Evolutionary conservation across 2,888 invertebrate species (phyloP).

Genomic region (Scaeva pyrastri): DNA sequence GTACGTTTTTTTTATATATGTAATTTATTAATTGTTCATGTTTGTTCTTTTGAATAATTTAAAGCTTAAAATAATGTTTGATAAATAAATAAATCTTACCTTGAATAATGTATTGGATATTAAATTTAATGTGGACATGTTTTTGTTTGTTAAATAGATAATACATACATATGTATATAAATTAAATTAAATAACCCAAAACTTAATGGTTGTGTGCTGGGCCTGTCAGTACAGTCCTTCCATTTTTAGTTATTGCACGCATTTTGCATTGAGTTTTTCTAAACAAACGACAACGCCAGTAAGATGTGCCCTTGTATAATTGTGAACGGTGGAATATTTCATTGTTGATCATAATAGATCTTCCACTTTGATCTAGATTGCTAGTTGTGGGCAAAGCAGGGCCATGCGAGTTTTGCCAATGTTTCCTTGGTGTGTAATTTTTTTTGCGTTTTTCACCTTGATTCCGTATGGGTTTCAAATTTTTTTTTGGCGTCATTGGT

Average conservation of each 20-base stretch:
- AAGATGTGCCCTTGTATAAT: constrained; percentile 69
- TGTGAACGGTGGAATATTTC: constrained; percentile 70
- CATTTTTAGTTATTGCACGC: constrained; percentile 70
- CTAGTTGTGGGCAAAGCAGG: constrained; percentile 36
- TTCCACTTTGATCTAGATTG: constrained; percentile 52
- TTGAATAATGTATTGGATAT: not conserved
- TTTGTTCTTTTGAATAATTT: constrained; percentile 1
- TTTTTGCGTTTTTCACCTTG: constrained; percentile 33
- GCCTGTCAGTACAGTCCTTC: constrained; percentile 63
- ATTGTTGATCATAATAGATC: constrained; percentile 69
- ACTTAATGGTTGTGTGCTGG: constrained; percentile 64
- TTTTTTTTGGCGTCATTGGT: not conserved
- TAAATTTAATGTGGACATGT: constrained; percentile 3
- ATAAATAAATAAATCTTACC: constrained; percentile 25
- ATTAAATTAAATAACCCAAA: constrained; percentile 16
- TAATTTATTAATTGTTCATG: not conserved
- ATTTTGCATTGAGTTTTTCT: constrained; percentile 71
- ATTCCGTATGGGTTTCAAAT: not conserved
- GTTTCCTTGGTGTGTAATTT: constrained; percentile 58
- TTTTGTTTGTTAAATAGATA: not conserved
- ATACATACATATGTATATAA: not conserved
- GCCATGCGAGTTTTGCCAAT: constrained; percentile 56
- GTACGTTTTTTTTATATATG: constrained; percentile 4
- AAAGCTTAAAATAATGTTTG: not conserved
- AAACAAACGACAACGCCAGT: constrained; percentile 69